These are phyloP conservation scores for Mustelus asterias DNA, from an alignment of 2,113 vertebrate genomes.

Conservation along the genomic window DNA sequence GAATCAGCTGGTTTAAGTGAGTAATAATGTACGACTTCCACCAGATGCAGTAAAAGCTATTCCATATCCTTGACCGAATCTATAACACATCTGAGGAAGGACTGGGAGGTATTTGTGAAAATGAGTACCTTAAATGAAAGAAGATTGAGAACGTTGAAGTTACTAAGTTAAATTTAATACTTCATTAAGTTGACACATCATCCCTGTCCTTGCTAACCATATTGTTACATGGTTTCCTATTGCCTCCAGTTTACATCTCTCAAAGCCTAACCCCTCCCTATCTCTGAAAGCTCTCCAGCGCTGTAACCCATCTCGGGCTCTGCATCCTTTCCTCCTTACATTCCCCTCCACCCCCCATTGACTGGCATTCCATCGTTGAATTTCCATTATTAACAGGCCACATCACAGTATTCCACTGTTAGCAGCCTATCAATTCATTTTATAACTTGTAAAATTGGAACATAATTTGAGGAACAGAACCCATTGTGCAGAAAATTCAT, in stretches of 20 bases:
- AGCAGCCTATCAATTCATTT: neutral
- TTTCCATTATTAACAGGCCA: neutral
- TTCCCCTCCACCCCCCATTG: neutral
- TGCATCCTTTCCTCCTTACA: neutral
- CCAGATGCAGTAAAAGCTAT: neutral
- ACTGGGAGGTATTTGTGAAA: neutral
- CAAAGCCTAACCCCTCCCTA: neutral
- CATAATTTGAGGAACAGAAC: neutral
- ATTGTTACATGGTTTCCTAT: neutral
- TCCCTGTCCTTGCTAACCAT: neutral
- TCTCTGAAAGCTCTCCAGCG: neutral
- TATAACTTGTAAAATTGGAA: neutral
- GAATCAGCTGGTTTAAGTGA: neutral
- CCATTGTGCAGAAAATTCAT: neutral
- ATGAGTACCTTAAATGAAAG: neutral
- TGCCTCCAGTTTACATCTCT: neutral
- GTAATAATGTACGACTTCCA: neutral
- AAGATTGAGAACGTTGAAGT: neutral
- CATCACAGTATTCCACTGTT: neutral
- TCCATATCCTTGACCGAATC: neutral
- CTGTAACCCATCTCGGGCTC: neutral
- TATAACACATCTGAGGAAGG: neutral
- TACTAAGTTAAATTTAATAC: neutral
- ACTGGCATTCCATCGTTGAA: neutral
- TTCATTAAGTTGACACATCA: neutral